Evolutionary conservation across 1,140 invertebrate genomes (phyloP).

Genomic region (Drosophila sp.): DNA sequence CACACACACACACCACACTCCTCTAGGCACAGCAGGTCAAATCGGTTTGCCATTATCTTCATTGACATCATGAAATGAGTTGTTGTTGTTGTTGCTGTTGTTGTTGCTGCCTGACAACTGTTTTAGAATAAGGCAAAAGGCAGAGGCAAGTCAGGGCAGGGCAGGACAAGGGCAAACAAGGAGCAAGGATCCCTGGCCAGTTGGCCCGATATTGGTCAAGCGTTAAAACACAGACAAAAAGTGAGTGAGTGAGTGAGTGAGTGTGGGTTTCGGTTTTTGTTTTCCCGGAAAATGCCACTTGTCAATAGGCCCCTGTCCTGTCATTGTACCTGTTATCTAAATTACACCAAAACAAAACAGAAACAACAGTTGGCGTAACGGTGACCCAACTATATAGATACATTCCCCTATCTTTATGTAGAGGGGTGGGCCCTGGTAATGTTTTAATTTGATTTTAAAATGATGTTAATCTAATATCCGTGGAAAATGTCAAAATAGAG

Average conservation of each 20-base stretch:
- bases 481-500: constrained; percentile 83
- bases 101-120: constrained; percentile 63
- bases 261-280: constrained; percentile 18
- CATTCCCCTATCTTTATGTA: constrained; percentile 18
- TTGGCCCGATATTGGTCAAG: constrained; percentile 49
- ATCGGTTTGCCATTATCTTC: constrained; percentile 69
- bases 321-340: constrained; percentile 80
- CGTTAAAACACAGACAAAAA: constrained; percentile 9
- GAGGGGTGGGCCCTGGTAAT: constrained; percentile 69
- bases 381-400: constrained; percentile 37
- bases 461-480: constrained; percentile 82
- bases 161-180: constrained; percentile 20
- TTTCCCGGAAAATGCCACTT: constrained; percentile 81
- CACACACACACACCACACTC: constrained; percentile 51
- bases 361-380: constrained; percentile 78
- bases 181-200: constrained; percentile 65
- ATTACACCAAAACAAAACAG: constrained; percentile 76
- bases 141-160: not conserved
- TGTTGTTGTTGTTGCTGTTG: constrained; percentile 40
- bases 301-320: constrained; percentile 69
- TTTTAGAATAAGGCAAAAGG: constrained; percentile 51
- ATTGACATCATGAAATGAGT: constrained; percentile 74
- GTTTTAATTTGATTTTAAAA: constrained; percentile 83
- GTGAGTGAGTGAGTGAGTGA: constrained; percentile 37
- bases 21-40: constrained; percentile 72